phyloP scores from a whole-genome alignment of 2,797 vertebrate genomes.

The Pantherophis vulpinus region DNA sequence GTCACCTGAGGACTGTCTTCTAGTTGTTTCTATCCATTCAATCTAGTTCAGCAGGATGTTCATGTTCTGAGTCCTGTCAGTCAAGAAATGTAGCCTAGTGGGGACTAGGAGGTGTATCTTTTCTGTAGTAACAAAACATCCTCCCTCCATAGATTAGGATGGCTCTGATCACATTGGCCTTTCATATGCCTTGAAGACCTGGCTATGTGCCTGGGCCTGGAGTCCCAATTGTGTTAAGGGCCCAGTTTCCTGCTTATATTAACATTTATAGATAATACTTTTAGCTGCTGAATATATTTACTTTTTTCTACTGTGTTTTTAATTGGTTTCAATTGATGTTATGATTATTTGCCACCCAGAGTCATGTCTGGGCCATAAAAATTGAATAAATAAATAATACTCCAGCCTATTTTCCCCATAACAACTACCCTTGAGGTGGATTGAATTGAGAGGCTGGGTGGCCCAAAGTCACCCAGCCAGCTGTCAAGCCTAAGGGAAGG shows the following conservation, averaged over 20 bases:
- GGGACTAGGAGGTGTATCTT: background rate
- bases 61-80: background rate
- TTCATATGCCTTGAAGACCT: background rate
- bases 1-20: background rate
- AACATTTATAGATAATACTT: background rate
- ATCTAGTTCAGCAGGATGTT: background rate
- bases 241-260: background rate
- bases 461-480: background rate
- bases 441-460: background rate
- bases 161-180: background rate
- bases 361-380: background rate
- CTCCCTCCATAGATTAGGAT: background rate
- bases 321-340: background rate
- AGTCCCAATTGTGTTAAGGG: background rate
- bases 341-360: background rate
- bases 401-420: background rate
- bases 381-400: background rate
- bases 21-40: background rate
- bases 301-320: background rate
- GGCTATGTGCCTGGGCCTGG: background rate
- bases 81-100: background rate
- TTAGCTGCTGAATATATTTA: background rate
- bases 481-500: background rate
- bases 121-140: background rate
- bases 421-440: background rate